phyloP scores from a whole-genome alignment of 2,797 vertebrate genomes.

The Tokudaia muenninki region DNA sequence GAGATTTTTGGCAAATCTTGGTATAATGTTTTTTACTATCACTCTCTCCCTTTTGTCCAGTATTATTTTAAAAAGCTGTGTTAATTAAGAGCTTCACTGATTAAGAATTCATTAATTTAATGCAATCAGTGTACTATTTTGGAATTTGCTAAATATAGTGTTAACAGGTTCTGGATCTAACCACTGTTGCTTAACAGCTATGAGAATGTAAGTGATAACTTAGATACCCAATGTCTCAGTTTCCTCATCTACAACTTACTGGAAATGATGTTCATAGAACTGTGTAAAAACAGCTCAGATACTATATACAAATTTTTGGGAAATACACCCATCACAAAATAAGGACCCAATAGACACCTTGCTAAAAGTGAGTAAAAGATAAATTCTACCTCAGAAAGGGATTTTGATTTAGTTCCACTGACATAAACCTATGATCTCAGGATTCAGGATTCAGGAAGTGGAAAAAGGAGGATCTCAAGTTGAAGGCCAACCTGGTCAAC shows the following conservation, averaged over 20 bases:
- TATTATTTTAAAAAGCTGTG: not conserved
- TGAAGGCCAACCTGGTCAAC: not conserved
- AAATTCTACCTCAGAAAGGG: not conserved
- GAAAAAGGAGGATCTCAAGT: no score
- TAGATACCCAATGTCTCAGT: not conserved
- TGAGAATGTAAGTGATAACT: not conserved
- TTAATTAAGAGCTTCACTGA: not conserved
- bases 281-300: not conserved
- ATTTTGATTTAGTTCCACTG: not conserved
- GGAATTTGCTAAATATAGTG: not conserved
- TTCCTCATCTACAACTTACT: not conserved
- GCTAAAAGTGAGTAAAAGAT: not conserved
- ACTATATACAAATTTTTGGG: not conserved
- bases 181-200: not conserved
- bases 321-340: not conserved
- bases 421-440: not conserved
- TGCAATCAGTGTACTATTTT: not conserved
- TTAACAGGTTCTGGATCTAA: not conserved
- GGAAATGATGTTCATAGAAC: not conserved
- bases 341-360: not conserved
- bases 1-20: not conserved
- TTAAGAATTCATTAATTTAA: not conserved
- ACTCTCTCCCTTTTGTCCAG: not conserved
- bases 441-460: not conserved
- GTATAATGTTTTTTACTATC: no score